These are phyloP conservation scores for Melanotaenia nigrans DNA, from an alignment of 2,797 vertebrate genomes.

Conservation along the genomic window DNA sequence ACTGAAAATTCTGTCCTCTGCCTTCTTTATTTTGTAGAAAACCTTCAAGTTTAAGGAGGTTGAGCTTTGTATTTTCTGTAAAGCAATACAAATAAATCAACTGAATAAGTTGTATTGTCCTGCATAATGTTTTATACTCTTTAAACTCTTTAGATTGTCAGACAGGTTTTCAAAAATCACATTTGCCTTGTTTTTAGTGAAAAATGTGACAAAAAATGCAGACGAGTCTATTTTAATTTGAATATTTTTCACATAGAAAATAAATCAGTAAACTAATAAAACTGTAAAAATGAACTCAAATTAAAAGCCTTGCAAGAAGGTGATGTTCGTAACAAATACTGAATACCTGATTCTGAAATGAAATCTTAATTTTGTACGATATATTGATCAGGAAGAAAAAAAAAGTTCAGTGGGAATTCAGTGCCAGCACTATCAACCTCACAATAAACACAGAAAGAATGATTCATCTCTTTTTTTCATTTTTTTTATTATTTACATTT, in stretches of 20 bases:
- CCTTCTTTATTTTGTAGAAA: too few species aligned
- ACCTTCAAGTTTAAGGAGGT: too few species aligned
- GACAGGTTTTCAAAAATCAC: too few species aligned
- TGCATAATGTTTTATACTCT: too few species aligned
- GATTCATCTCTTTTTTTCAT: background rate
- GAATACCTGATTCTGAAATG: accelerated
- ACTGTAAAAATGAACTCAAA: background rate
- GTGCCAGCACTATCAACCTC: background rate
- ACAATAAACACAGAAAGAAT: too few species aligned
- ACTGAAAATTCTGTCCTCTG: too few species aligned
- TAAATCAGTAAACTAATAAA: background rate
- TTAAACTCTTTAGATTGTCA: too few species aligned
- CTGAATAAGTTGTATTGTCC: too few species aligned
- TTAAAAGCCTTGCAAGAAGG: background rate
- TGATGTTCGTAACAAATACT: background rate
- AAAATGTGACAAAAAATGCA: background rate
- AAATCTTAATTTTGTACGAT: background rate
- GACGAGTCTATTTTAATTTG: background rate
- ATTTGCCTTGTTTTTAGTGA: background rate
- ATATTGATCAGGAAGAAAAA: background rate
- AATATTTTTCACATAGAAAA: background rate
- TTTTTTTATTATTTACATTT: background rate
- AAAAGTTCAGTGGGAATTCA: too few species aligned
- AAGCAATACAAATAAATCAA: too few species aligned
- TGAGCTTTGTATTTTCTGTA: too few species aligned